Percentiles rank a stretch among this genome's conserved stretches.
These are phyloP conservation scores for Bradypus variegatus DNA, from an alignment of 2,797 vertebrate genomes.

Conservation along the genomic window DNA sequence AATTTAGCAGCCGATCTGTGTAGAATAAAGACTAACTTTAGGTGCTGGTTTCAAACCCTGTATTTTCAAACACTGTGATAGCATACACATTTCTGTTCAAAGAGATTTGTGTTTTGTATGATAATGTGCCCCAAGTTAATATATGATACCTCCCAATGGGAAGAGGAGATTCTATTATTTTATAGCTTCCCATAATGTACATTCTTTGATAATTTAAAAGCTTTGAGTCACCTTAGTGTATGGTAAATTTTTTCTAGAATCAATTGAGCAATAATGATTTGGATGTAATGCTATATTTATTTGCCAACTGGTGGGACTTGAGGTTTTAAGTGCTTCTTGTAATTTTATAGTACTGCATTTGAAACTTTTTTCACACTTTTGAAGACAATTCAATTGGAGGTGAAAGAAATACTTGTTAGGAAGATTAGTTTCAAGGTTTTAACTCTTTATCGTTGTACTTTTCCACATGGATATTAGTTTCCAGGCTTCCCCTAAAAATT, in stretches of 20 bases:
- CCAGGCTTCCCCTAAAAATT: slow-evolving; percentile 32
- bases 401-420: slow-evolving; percentile 7
- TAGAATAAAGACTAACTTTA: slow-evolving; percentile 65
- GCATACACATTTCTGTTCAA: background rate
- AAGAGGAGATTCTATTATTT: background rate
- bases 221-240: background rate
- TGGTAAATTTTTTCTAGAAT: background rate
- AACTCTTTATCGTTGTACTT: background rate
- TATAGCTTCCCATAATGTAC: background rate
- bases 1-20: slow-evolving; percentile 54
- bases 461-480: slow-evolving; percentile 42
- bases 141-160: background rate
- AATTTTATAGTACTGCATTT: background rate
- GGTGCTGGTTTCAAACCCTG: slow-evolving; percentile 56
- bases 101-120: slow-evolving; percentile 34
- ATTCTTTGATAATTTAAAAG: slow-evolving; percentile 35
- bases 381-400: background rate
- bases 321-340: background rate
- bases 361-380: slow-evolving; percentile 2
- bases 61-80: slow-evolving; percentile 1
- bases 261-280: slow-evolving; percentile 10
- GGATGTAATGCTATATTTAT: background rate
- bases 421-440: slow-evolving; percentile 30
- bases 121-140: slow-evolving; percentile 43
- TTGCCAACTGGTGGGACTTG: background rate